Conservation (phyloP, 2,888 invertebrate genomes). For the Agrochola lota region DNA sequence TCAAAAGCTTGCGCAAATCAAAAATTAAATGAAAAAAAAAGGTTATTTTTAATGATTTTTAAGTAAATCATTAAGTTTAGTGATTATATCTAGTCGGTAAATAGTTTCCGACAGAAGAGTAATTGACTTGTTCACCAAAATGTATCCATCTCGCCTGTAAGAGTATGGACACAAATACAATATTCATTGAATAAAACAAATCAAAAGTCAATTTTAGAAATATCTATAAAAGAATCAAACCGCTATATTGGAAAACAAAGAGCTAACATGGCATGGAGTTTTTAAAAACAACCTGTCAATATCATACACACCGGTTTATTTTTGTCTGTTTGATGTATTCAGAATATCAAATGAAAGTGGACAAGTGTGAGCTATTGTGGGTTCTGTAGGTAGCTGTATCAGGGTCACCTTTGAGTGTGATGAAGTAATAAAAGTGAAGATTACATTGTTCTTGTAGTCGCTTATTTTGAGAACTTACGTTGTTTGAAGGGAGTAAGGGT, state of each 20-base stretch:
- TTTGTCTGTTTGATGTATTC: constrained; percentile 50
- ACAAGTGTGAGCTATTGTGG: constrained; percentile 6
- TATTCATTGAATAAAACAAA: neutral
- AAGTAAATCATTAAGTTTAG: neutral
- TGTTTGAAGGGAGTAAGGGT: neutral
- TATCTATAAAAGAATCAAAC: constrained; percentile 8
- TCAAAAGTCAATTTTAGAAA: constrained; percentile 3
- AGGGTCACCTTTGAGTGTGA: neutral
- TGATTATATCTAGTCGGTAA: neutral
- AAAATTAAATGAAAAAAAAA: neutral
- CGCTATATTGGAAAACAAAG: constrained; percentile 30
- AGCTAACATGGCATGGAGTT: constrained; percentile 36
- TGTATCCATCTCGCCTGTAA: neutral
- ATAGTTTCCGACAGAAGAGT: neutral
- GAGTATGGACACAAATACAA: neutral
- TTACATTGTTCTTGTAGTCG: neutral
- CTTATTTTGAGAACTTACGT: neutral
- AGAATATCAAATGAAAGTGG: constrained; percentile 49
- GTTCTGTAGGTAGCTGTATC: constrained; percentile 16
- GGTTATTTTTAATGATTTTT: too few species aligned
- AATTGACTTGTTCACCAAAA: neutral
- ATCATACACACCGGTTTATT: constrained; percentile 41
- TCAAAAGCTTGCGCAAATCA: neutral
- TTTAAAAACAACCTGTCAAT: constrained; percentile 39
- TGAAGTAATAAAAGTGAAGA: neutral